Conservation (phyloP, 2,113 vertebrate species). For the Antechinus flavipes region DNA sequence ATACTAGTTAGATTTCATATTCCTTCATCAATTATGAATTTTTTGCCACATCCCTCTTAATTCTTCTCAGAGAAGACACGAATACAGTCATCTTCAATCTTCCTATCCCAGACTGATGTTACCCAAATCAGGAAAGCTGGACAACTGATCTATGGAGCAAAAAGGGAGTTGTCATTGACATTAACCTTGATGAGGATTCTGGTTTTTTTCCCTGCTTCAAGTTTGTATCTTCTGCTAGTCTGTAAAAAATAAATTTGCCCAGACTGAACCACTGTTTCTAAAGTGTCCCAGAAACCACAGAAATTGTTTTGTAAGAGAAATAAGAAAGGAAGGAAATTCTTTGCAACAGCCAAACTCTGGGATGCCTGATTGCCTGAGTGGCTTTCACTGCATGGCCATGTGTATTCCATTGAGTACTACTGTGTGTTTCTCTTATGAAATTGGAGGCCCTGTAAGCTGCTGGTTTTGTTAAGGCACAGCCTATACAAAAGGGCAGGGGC, state of each 20-base stretch:
- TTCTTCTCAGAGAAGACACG: neutral
- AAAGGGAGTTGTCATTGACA: neutral
- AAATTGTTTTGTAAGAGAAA: neutral
- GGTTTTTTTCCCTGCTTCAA: neutral
- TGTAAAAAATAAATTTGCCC: neutral
- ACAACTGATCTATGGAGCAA: neutral
- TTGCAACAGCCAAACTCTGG: neutral
- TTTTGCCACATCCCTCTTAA: neutral
- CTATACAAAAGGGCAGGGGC: neutral
- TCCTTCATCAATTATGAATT: neutral
- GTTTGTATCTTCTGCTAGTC: neutral
- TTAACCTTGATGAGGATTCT: neutral
- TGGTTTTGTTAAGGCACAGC: neutral
- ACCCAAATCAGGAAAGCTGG: neutral
- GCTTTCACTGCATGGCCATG: neutral
- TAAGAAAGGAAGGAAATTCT: neutral
- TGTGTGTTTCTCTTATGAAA: neutral
- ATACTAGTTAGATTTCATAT: neutral
- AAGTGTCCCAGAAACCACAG: neutral
- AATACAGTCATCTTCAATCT: neutral
- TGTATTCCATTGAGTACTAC: neutral
- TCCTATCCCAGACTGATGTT: neutral
- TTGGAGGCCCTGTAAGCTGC: neutral
- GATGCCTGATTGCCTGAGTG: neutral
- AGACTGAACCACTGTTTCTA: neutral